A percentile compares a stretch with the other conserved stretches of the same genome.
phyloP scores from a whole-genome alignment of 2,113 vertebrate genomes.

The Psittacula cyanocephala region DNA sequence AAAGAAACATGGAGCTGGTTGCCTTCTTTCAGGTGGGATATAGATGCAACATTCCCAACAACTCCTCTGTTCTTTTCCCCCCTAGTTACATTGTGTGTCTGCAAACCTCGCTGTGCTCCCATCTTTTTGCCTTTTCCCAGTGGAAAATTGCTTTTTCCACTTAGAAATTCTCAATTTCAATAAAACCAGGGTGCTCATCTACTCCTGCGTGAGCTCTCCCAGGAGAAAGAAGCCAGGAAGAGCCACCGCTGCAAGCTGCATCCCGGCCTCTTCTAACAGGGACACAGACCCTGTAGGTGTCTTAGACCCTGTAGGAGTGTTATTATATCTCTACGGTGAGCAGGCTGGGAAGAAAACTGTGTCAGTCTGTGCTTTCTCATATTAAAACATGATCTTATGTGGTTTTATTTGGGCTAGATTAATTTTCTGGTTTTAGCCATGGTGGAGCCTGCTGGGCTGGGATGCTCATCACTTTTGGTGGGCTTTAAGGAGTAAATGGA shows the following conservation, averaged over 20 bases:
- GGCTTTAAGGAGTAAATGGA: background rate
- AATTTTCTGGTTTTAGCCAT: background rate
- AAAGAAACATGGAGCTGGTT: background rate
- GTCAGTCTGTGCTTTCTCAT: background rate
- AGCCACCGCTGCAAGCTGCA: background rate
- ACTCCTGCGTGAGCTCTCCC: background rate
- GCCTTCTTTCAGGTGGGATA: background rate
- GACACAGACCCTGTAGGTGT: background rate
- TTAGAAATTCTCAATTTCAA: background rate
- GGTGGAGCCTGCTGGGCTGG: background rate
- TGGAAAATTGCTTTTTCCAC: background rate
- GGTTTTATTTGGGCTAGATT: background rate
- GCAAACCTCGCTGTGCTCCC: background rate
- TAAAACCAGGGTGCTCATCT: background rate
- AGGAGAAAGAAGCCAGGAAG: background rate
- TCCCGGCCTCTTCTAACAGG: background rate
- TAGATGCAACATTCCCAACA: background rate
- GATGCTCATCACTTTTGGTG: background rate
- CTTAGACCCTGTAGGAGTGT: too few relatives aligned
- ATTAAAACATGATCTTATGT: fast-evolving
- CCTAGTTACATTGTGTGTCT: background rate
- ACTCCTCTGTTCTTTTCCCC: background rate
- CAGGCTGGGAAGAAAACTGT: background rate
- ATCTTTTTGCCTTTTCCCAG: background rate
- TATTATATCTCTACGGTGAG: background rate